Conservation (phyloP, 1,140 invertebrate species). For the Luehdorfia chinensis region DNA sequence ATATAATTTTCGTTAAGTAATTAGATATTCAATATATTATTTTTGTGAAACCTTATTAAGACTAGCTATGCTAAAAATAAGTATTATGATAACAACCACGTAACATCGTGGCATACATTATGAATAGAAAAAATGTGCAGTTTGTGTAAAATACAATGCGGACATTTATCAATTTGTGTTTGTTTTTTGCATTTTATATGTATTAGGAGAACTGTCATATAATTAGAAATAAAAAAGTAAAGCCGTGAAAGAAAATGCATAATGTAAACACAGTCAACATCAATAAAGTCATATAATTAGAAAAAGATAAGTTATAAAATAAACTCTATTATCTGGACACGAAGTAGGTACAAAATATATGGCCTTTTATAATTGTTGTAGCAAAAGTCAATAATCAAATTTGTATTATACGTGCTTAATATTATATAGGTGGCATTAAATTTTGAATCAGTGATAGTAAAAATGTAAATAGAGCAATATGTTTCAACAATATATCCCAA, state of each 20-base stretch:
- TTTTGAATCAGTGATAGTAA: slow-evolving; percentile 1
- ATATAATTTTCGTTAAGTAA: background rate
- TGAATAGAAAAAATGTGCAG: slow-evolving; percentile 9
- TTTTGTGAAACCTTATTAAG: slow-evolving; percentile 17
- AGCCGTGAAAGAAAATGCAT: background rate
- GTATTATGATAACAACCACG: slow-evolving; percentile 21
- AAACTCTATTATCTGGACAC: slow-evolving; percentile 5
- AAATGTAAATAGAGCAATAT: slow-evolving; percentile 2
- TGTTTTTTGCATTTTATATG: background rate
- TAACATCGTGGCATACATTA: slow-evolving; percentile 6
- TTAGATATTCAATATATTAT: slow-evolving; percentile 10
- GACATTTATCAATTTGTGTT: background rate
- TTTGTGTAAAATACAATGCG: background rate
- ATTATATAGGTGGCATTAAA: background rate
- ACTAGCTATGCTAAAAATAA: slow-evolving; percentile 13
- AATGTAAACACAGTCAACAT: slow-evolving; percentile 13
- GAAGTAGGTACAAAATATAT: slow-evolving; percentile 18
- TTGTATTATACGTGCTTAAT: background rate
- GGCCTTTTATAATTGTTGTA: slow-evolving; percentile 12
- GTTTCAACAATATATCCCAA: slow-evolving; percentile 2
- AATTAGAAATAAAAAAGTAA: too few species aligned
- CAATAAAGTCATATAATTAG: slow-evolving; percentile 12
- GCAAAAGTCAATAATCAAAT: background rate
- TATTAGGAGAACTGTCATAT: background rate
- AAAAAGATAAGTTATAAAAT: slow-evolving; percentile 3